Base-by-base conservation (phyloP, 2,797 vertebrate species). In the Lepus townsendii region DNA sequence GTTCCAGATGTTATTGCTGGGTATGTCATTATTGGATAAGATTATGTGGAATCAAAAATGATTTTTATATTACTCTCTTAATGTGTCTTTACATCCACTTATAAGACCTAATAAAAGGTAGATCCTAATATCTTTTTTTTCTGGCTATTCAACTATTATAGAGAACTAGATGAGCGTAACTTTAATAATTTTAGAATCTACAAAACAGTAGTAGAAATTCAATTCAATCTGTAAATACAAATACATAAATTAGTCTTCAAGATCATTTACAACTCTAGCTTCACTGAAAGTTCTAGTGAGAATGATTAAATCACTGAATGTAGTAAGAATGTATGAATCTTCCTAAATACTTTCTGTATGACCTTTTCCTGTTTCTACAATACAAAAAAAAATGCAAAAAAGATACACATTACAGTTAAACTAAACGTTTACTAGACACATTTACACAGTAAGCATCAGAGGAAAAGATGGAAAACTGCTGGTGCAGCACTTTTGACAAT, bases 171-270 rank as follows among this genome's bases (percentile, higher is more conserved):
- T 19, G 76, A 91, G 4, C 13, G 71, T 50, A 62, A 7, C 47
- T 82, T 19, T 68, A 94, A 62, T 24, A 94, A 84, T 32, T 73
- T 87, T 6, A 5, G 20, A 57, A 57, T 20, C 35, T 84, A 12
- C 32, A 69, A 72, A 75, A 84, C 38, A 90, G 20, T 26, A 85
- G 50, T 13, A 91, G 26, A 69, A 91, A 71, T 42, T 63, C 54
- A 86, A 87, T 19, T 57, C 20, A 89, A 89, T 72, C 71, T 90
- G 79, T 77, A 95, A 95, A 88, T 57, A 32, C 22, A 16, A 85
- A 32, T 42, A 79, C 0, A 90, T 82, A 87, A 93, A 77, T 68
- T 42, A 80, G 38, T 63, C 62, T 79, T 95, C 32, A 87, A 95
- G 60, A 63, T 95, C 65, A 69, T 20, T 90, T 3, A 63, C 2